Conservation (phyloP, 2,888 invertebrate species). For the Omphaloscelis lunosa region DNA sequence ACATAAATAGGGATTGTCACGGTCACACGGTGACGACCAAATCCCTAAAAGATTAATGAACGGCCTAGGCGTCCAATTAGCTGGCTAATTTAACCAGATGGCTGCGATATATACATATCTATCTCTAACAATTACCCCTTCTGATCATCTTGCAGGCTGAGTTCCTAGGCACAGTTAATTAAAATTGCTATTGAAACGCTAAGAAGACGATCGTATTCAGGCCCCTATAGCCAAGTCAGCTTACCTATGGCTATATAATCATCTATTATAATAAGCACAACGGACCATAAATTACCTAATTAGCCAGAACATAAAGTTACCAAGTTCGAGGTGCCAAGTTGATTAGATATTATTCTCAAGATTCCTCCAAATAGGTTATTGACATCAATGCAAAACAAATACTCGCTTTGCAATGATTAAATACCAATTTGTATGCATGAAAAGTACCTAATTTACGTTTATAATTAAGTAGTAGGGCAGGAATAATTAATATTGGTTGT, state of each 20-base stretch:
- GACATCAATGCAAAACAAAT: constrained; percentile 14
- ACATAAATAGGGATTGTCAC: too few relatives aligned
- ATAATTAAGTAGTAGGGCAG: constrained; percentile 26
- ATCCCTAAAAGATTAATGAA: too few relatives aligned
- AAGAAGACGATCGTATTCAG: neutral
- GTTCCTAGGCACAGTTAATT: neutral
- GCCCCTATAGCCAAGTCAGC: neutral
- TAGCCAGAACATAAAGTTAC: neutral
- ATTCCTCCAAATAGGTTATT: constrained; percentile 15
- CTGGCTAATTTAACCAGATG: too few relatives aligned
- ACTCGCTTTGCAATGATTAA: constrained; percentile 34
- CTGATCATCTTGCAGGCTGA: neutral
- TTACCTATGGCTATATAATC: neutral
- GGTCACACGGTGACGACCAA: too few relatives aligned
- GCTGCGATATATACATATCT: too few relatives aligned
- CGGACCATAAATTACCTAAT: neutral
- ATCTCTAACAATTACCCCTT: neutral
- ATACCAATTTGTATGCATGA: constrained; percentile 37
- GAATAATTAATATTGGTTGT: constrained; percentile 40
- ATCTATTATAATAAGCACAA: neutral
- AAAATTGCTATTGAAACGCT: neutral
- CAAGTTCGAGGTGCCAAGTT: constrained; percentile 4
- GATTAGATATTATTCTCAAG: neutral
- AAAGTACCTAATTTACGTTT: constrained; percentile 37
- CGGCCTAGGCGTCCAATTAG: too few relatives aligned